Evolutionary conservation across 2,888 invertebrate species (phyloP).

Genomic region (Atethmia centrago): DNA sequence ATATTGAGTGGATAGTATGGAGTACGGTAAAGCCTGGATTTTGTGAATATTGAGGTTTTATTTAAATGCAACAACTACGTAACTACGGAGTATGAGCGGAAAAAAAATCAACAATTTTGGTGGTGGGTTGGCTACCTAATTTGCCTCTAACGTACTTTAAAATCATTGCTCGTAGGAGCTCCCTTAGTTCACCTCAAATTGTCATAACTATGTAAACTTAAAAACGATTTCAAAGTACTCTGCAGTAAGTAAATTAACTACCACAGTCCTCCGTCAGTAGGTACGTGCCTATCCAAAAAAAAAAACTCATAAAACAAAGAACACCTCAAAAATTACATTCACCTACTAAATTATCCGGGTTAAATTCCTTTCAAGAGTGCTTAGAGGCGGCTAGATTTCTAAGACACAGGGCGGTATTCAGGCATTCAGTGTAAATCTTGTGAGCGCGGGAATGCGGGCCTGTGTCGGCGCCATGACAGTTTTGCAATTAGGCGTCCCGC

Average conservation of each 20-base stretch:
- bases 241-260: not conserved
- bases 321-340: conserved; percentile 59
- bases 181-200: no score
- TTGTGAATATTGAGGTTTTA: conserved; percentile 14
- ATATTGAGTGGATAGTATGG: conserved; percentile 43
- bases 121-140: no score
- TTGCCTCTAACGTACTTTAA: not conserved
- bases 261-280: not conserved
- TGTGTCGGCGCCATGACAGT: conserved; percentile 77
- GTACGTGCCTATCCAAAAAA: not conserved
- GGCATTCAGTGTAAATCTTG: conserved; percentile 77
- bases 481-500: conserved; percentile 77
- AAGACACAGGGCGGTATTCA: conserved; percentile 77
- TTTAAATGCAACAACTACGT: not conserved
- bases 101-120: not conserved
- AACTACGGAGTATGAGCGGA: no score
- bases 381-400: conserved; percentile 69
- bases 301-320: conserved; percentile 40
- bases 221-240: not conserved
- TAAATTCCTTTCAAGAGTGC: conserved; percentile 69
- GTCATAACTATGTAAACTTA: not conserved
- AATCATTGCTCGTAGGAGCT: not conserved
- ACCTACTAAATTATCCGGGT: conserved; percentile 56
- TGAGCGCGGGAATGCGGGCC: conserved; percentile 75
- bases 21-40: conserved; percentile 17